Conservation (phyloP, 2,888 invertebrate species). For the Anthrax anthrax region DNA sequence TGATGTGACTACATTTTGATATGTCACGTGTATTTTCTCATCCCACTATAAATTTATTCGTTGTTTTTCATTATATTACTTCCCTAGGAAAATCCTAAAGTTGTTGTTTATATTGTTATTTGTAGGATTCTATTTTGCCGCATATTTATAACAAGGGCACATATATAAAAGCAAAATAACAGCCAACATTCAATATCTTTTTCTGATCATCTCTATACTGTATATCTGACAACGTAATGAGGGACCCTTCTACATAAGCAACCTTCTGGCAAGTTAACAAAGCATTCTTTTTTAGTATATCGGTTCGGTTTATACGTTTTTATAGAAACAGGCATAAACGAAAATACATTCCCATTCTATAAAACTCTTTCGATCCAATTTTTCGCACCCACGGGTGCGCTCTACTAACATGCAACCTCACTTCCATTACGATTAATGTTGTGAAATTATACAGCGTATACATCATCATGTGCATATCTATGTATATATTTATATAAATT, state of each 20-base stretch:
- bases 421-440: too few species aligned
- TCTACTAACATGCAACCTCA: slow-evolving; percentile 10
- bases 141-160: not conserved
- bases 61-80: slow-evolving; percentile 19
- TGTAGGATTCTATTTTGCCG: slow-evolving; percentile 5
- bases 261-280: slow-evolving; percentile 3
- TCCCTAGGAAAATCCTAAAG: slow-evolving; percentile 21
- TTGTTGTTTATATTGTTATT: slow-evolving; percentile 15
- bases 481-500: too few species aligned
- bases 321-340: too few species aligned
- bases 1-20: slow-evolving; percentile 9
- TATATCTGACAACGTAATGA: slow-evolving; percentile 7
- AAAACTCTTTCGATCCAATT: slow-evolving; percentile 6
- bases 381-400: slow-evolving; percentile 9
- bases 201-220: slow-evolving; percentile 5
- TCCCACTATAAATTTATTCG: slow-evolving; percentile 12
- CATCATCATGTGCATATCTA: too few species aligned
- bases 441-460: too few species aligned
- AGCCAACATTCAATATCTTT: slow-evolving; percentile 4
- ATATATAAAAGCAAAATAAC: not conserved
- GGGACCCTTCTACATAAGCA: slow-evolving; percentile 8
- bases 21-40: slow-evolving; percentile 11
- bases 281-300: slow-evolving; percentile 1
- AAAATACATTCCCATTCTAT: too few species aligned
- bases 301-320: not conserved